Percentiles rank a stretch among this genome's conserved stretches.
phyloP scores from a whole-genome alignment of 2,113 vertebrate genomes.

The Hypocryptadius cinnamomeus region DNA sequence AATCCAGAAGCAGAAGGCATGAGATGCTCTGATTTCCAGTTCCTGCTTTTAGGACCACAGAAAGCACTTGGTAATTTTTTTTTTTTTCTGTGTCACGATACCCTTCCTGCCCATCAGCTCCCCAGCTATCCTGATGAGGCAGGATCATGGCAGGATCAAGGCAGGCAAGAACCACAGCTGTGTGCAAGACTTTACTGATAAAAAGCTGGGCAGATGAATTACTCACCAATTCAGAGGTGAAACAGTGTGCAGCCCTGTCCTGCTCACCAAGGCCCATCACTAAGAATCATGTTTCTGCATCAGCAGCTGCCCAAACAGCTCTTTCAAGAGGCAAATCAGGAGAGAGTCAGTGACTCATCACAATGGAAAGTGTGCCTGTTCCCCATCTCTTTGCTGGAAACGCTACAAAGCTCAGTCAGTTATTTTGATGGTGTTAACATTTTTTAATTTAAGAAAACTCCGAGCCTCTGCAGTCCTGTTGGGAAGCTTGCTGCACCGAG shows the following conservation, averaged over 20 bases:
- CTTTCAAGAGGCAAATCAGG: background rate
- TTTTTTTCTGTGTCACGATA: background rate
- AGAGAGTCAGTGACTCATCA: slow-evolving; percentile 37
- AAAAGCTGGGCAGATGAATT: background rate
- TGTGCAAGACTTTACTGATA: background rate
- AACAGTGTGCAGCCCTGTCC: background rate
- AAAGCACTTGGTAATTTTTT: background rate
- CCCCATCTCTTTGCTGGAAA: background rate
- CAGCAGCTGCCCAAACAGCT: slow-evolving; percentile 23
- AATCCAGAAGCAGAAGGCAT: background rate
- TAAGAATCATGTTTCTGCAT: background rate
- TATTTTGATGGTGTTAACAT: background rate
- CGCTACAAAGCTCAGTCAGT: background rate
- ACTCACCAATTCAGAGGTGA: background rate
- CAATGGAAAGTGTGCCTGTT: background rate
- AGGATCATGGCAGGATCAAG: background rate
- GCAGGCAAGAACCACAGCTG: background rate
- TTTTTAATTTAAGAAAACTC: background rate
- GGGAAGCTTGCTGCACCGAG: fast-evolving
- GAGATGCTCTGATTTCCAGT: background rate
- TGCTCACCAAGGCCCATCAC: background rate
- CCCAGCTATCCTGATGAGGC: background rate
- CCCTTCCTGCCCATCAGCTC: background rate
- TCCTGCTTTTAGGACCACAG: background rate
- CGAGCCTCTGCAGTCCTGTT: background rate